Evolutionary conservation across 92 coral and sea anemone species (phyloP).

Genomic region (Porites divaricata): DNA sequence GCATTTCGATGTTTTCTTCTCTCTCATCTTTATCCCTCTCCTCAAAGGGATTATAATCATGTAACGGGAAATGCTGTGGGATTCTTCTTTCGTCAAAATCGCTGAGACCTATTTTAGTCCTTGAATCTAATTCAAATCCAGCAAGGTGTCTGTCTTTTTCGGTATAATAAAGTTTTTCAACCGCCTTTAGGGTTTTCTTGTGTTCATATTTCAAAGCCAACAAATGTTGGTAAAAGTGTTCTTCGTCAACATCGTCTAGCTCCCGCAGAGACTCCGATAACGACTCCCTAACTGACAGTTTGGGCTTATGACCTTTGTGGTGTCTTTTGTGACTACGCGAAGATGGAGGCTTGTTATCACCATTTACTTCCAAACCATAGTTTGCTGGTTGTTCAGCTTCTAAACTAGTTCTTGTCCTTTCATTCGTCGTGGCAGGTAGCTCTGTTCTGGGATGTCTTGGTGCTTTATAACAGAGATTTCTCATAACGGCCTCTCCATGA

Average conservation of each 20-base stretch:
- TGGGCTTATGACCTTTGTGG: slow-evolving; percentile 71
- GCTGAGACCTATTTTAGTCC: slow-evolving; percentile 68
- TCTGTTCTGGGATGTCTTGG: slow-evolving; percentile 92
- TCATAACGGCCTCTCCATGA: slow-evolving; percentile 86
- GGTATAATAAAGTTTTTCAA: slow-evolving; percentile 86
- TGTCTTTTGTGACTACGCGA: slow-evolving; percentile 64
- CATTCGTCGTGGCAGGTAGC: slow-evolving; percentile 86
- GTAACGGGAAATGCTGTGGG: slow-evolving; percentile 40
- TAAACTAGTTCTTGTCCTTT: slow-evolving; percentile 54
- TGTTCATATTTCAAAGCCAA: slow-evolving; percentile 86
- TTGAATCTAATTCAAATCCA: slow-evolving; percentile 77
- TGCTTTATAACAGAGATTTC: slow-evolving; percentile 90
- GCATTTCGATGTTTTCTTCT: slow-evolving; percentile 29
- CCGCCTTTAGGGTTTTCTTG: slow-evolving; percentile 83
- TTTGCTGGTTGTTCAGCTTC: slow-evolving; percentile 59
- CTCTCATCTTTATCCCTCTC: slow-evolving; percentile 31
- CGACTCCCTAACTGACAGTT: slow-evolving; percentile 67
- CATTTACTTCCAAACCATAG: slow-evolving; percentile 24
- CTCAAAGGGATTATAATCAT: slow-evolving; percentile 67
- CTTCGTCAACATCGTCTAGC: slow-evolving; percentile 77
- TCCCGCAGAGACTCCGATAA: slow-evolving; percentile 80
- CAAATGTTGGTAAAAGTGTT: slow-evolving; percentile 84
- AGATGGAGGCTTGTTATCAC: slow-evolving; percentile 41
- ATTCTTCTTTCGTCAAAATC: slow-evolving; percentile 45
- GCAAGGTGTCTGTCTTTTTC: slow-evolving; percentile 72